Base-by-base conservation (phyloP, 2,888 invertebrate genomes). In the Plagiodera versicolora region DNA sequence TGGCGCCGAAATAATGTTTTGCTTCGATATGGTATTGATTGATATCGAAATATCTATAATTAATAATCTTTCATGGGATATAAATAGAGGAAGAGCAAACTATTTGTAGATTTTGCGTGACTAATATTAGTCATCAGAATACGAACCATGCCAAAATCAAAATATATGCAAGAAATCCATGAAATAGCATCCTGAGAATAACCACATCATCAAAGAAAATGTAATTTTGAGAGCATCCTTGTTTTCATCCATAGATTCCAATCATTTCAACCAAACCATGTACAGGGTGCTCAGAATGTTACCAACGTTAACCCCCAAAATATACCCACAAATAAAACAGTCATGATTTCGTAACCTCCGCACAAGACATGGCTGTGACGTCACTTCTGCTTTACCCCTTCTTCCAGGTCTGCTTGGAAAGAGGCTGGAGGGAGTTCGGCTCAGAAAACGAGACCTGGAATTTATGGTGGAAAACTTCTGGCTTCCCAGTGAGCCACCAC, bases 391-490 rank as follows among this genome's bases (percentile, higher is more conserved):
- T n/a, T n/a, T n/a, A n/a, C 24, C 24, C 24, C 32, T 2, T 10
- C 16, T 49, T 52, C 4, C 51, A 91, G 89, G 89, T 91, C 30
- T 91, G 90, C 74, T 82, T 87, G 56, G 91, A 91, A 78, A 83
- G 92, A 9, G 92, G 92, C 0, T 93, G 92, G 93, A 83, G 87
- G 47, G 88, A 91, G 75, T 91, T 87, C 79, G 83, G 83, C 44
- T 80, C 83, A 24, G 88, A 90, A 61, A 79, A 81, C 1, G 89
- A 89, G 65, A 85, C 87, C 61, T 94, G 93, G 93, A 92, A 93
- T 74, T 83, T 93, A 1, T 93, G 92, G 92, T 94, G 92, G 92
- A 83, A 88, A 70, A 88, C 88, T 1, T 86, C 88, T 14, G 87
- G 90, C n/a, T 90, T 92, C 75, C 86, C 91, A 1, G 80, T 85